Percentiles rank a stretch among this genome's conserved stretches.
Conservation (phyloP, 92 coral and sea anemone species). For the Pocillopora meandrina region DNA sequence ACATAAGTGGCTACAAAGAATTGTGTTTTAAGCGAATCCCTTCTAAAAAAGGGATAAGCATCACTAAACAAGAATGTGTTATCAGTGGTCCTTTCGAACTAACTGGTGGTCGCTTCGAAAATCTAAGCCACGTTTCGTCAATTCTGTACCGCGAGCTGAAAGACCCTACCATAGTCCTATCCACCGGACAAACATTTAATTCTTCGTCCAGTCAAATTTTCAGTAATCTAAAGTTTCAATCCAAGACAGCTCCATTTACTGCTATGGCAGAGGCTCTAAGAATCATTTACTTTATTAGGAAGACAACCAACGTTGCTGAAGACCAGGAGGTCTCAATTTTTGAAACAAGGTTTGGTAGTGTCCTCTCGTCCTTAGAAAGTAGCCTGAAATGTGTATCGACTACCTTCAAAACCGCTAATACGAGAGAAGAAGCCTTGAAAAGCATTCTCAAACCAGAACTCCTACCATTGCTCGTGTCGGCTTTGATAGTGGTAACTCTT, state of each 20-base stretch:
- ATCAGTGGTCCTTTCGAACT: constrained; percentile 36
- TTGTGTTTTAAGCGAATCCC: constrained; percentile 24
- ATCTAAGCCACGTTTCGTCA: constrained; percentile 14
- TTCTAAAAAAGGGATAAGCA: background rate
- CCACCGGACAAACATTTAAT: constrained; percentile 22
- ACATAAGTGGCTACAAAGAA: constrained; percentile 35
- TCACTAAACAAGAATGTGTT: constrained; percentile 1
- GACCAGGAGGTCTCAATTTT: background rate
- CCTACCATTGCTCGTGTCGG: background rate
- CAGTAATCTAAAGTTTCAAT: background rate
- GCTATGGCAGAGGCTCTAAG: constrained; percentile 21
- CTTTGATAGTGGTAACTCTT: background rate
- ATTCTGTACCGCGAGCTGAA: constrained; percentile 14
- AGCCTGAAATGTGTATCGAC: background rate
- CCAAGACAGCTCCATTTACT: background rate
- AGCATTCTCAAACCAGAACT: constrained; percentile 11
- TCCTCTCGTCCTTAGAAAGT: background rate
- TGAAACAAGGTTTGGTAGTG: constrained; percentile 20
- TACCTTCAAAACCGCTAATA: constrained; percentile 9
- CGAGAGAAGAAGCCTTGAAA: constrained; percentile 1
- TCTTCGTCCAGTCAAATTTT: background rate
- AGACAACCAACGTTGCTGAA: background rate
- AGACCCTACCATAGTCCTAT: background rate
- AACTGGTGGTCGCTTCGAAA: constrained; percentile 19
- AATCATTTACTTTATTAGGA: constrained; percentile 11